Conservation (phyloP, 2,113 vertebrate genomes). For the Reinhardtius hippoglossoides region DNA sequence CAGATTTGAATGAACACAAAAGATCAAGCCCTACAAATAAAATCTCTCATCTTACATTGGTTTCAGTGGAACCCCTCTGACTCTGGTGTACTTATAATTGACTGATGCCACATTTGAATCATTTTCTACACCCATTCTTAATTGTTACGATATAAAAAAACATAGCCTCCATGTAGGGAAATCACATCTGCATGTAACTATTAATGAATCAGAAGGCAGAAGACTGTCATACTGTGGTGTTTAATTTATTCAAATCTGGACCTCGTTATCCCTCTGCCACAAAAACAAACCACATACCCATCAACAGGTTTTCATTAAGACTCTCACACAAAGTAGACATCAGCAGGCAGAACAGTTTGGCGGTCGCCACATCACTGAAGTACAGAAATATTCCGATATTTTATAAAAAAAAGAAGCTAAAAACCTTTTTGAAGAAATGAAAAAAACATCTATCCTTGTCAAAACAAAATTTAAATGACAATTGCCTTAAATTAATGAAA, state of each 20-base stretch:
- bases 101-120: neutral
- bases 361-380: slow-evolving; percentile 31
- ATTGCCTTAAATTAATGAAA: slow-evolving; percentile 20
- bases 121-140: neutral
- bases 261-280: slow-evolving; percentile 66
- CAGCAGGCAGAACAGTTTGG: slow-evolving; percentile 47
- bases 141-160: neutral
- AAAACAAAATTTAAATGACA: slow-evolving; percentile 18
- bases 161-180: neutral
- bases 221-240: slow-evolving; percentile 37
- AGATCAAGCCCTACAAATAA: no score
- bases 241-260: slow-evolving; percentile 74
- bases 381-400: slow-evolving; percentile 26
- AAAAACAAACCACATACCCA: slow-evolving; percentile 37
- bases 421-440: slow-evolving; percentile 7
- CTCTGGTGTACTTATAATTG: neutral
- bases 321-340: slow-evolving; percentile 38
- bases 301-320: slow-evolving; percentile 38
- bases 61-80: neutral
- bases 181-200: neutral
- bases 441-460: neutral
- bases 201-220: neutral
- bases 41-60: neutral
- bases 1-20: no score
- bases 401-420: slow-evolving; percentile 11